Evolutionary conservation across 2,797 vertebrate species (phyloP), one percentile per base, ranked within the genome.

Genomic region (Cephalopachus bancanus): DNA sequence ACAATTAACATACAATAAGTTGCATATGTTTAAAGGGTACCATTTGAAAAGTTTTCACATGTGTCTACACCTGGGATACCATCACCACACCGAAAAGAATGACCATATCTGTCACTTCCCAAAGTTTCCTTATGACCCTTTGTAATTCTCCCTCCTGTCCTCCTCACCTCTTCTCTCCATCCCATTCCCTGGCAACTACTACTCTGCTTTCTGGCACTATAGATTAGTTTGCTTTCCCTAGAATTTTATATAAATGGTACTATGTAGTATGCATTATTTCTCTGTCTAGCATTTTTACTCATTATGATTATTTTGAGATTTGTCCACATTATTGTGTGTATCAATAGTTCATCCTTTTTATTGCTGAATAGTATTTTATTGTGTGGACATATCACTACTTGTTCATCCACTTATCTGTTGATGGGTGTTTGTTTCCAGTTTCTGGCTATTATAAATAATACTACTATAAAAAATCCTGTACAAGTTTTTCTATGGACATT

Each of bases 161-260:
- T 22, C 75, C 15, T 57, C 7, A 15, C 33, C 30, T 59, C 51
- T 49, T n/a, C 76, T n/a, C 5, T 67, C n/a, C 20, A 1, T n/a
- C 17, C 19, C 8, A 10, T 17, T 19, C 44, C 44, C 28, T n/a
- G 51, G 9, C 12, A 86, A 33, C 65, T n/a, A 6, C n/a, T 9
- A 24, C 16, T 67, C n/a, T 51, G 71, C 60, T 55, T 83, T 93
- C 51, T 84, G 64, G 83, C 44, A 19, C 19, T 80, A 5, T 57
- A 74, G 67, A 44, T 79, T 79, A n/a, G 51, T 83, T 96, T 62
- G n/a, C n/a, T 93, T 91, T 51, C 60, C n/a, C 57, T 67, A 89
- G 53, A 60, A 75, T 49, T 89, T 81, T 80, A 69, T 30, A 79
- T 33, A 83, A 37, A 83, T 33, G 55, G 49, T 57, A 71, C 62